These are phyloP conservation scores for Polydrusus cervinus DNA, from an alignment of 2,888 invertebrate genomes.

Conservation along the genomic window DNA sequence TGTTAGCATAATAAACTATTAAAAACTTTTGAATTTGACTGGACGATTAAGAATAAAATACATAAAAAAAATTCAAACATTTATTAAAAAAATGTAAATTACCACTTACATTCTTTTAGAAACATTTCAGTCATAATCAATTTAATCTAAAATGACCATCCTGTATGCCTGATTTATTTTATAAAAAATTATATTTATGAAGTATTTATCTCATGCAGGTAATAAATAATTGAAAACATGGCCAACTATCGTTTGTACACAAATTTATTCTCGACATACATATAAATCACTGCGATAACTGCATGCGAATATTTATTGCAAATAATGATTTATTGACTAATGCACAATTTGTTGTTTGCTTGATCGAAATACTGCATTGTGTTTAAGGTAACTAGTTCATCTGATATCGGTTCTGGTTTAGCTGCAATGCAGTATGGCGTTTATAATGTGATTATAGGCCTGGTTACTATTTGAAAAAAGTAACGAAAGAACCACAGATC, in stretches of 20 bases:
- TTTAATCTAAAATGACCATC: too few relatives aligned
- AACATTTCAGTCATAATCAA: too few relatives aligned
- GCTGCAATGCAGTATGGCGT: conserved; percentile 24
- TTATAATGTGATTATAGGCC: not conserved
- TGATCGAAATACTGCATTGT: conserved; percentile 33
- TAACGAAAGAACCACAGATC: not conserved
- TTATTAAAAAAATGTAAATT: too few relatives aligned
- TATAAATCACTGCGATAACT: conserved; percentile 26
- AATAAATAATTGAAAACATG: conserved; percentile 9
- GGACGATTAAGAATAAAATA: too few relatives aligned
- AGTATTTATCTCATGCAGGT: not conserved
- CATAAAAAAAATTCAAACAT: too few relatives aligned
- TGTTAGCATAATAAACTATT: too few relatives aligned
- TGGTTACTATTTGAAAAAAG: not conserved
- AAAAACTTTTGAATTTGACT: too few relatives aligned
- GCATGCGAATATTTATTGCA: conserved; percentile 13
- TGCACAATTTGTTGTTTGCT: conserved; percentile 32
- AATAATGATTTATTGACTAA: conserved; percentile 33
- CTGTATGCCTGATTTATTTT: too few relatives aligned
- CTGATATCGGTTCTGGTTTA: conserved; percentile 32
- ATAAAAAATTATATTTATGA: not conserved
- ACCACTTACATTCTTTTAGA: too few relatives aligned
- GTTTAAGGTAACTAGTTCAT: conserved; percentile 44
- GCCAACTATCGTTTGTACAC: not conserved
- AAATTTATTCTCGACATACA: conserved; percentile 16